A percentile compares a stretch with the other conserved stretches of the same genome.
phyloP scores from a whole-genome alignment of 2,888 invertebrate genomes.

The Ephialtes manifestator region DNA sequence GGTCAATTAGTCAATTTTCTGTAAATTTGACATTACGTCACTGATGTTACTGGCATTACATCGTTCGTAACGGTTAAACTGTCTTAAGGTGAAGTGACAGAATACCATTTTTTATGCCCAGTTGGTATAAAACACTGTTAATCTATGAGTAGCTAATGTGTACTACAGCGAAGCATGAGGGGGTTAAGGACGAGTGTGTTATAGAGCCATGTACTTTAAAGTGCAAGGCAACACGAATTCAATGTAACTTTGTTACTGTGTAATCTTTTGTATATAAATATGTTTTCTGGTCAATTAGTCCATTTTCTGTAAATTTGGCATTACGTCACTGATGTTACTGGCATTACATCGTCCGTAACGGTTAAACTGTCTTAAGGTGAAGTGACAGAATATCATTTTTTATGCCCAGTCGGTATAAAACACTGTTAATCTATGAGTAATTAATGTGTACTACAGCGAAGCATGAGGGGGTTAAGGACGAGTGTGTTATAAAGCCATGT shows the following conservation, averaged over 20 bases:
- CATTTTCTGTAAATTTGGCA: neutral
- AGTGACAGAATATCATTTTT: too few species aligned
- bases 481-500: neutral
- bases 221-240: neutral
- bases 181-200: conserved; percentile 30
- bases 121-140: too few species aligned
- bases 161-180: conserved; percentile 9
- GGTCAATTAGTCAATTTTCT: neutral
- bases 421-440: too few species aligned
- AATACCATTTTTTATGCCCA: too few species aligned
- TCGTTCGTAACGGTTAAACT: too few species aligned
- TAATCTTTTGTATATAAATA: neutral
- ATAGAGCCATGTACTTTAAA: conserved; percentile 16
- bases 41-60: neutral
- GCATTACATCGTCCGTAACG: neutral
- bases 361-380: too few species aligned
- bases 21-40: neutral
- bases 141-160: conserved; percentile 1
- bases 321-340: neutral
- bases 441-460: neutral
- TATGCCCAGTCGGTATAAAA: too few species aligned
- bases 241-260: neutral
- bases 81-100: too few species aligned
- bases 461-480: neutral
- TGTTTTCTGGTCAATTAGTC: neutral